Percentiles rank a stretch among this genome's conserved stretches.
Conservation (phyloP, 2,797 vertebrate species). For the Myiotriccus ornatus region DNA sequence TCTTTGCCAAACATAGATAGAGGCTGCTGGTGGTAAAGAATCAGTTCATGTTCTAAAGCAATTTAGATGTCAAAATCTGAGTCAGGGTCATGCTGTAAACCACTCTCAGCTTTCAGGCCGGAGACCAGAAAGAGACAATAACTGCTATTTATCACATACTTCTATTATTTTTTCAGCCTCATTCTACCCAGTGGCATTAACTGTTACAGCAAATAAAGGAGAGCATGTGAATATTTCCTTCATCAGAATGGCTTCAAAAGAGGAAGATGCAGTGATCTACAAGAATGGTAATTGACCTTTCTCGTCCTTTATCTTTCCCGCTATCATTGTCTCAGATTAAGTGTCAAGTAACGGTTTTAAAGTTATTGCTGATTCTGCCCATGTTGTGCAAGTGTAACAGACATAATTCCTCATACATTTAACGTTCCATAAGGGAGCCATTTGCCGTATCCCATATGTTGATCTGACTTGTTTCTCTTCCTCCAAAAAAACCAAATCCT, state of each 20-base stretch:
- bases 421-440: not conserved
- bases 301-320: not conserved
- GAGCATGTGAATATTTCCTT: slow-evolving; percentile 84
- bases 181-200: slow-evolving; percentile 82
- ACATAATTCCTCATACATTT: not conserved
- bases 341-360: not conserved
- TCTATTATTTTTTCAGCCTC: slow-evolving; percentile 75
- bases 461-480: not conserved
- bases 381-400: not conserved
- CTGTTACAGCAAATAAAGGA: slow-evolving; percentile 83
- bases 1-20: not conserved
- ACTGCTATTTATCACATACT: not conserved
- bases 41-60: not conserved
- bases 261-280: slow-evolving; percentile 85
- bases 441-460: not conserved
- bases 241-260: slow-evolving; percentile 75
- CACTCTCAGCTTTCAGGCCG: not conserved
- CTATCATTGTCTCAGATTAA: not conserved
- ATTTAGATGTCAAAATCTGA: not conserved
- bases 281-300: slow-evolving; percentile 78
- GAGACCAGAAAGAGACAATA: not conserved
- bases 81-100: not conserved
- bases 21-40: not conserved
- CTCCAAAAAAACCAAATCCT: not conserved
- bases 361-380: not conserved